Base-by-base conservation (phyloP, 35 echinoderm and acorn worm species). In the Amphiura filiformis region DNA sequence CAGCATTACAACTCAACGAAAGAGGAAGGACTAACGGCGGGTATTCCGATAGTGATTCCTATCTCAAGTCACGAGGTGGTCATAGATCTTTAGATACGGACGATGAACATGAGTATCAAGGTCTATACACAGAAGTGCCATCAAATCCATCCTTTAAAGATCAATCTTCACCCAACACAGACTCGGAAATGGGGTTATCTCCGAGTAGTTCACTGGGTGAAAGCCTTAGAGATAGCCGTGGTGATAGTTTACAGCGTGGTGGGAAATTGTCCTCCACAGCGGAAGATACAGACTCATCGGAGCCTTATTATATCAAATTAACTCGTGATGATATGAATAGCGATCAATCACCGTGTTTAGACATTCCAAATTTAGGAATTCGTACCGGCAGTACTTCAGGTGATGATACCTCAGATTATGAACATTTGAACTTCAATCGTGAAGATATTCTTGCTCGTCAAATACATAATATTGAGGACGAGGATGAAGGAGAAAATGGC, bases 21-120 rank as follows among this genome's bases (percentile, higher is more conserved):
- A 70, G 61, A 70, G 61, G 61, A 13, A 70, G 9, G 28, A 15
- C 61, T 11, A 70, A 70, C 28, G 28, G 28, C 26, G 61, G 61
- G 1, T 70, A 70, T n/a, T 11, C 61, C 15, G 28, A 30, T n/a
- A n/a, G 11, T 23, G 61, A 70, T 15, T 7, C 7, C 7, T 52
- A 11, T 52, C n/a, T n/a, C n/a, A 47, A 47, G 17, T 4, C 15
- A 70, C 61, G 26, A 2, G 26, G 26, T 70, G 61, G 61, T 70
- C 61, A 70, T 30, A 15, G 2, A n/a, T 15, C 61, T 30, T 70
- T n/a, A 70, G 9, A n/a, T 1, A n/a, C 9, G 2, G 26, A 11
- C 61, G 61, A 70, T 70, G 61, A 70, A n/a, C 61, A 70, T 70
- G 61, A 70, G 26, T 70, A 70, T 70, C 61, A 70, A 70, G 61